phyloP scores from a whole-genome alignment of 1,140 invertebrate genomes.

The Camponotus pennsylvanicus region DNA sequence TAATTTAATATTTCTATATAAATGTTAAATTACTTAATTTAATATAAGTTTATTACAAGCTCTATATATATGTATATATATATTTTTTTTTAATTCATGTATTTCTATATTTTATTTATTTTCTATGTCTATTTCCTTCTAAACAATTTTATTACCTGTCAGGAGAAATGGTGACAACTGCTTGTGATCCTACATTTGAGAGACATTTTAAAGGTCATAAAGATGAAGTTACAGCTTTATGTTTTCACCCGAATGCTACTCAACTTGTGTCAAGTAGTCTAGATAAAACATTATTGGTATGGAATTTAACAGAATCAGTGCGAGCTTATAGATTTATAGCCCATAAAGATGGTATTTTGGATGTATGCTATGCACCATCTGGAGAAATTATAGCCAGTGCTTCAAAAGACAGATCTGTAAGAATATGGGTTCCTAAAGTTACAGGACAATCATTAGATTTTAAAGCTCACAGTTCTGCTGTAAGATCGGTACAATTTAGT shows the following conservation, averaged over 20 bases:
- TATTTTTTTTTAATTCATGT: neutral
- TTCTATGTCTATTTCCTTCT: neutral
- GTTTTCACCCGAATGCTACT: slow-evolving; percentile 91
- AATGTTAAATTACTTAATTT: too few species aligned
- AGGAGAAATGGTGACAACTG: slow-evolving; percentile 55
- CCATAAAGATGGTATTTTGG: slow-evolving; percentile 88
- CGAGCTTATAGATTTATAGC: slow-evolving; percentile 90
- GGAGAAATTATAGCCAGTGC: slow-evolving; percentile 93
- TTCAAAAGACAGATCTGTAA: slow-evolving; percentile 93
- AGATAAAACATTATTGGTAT: slow-evolving; percentile 93
- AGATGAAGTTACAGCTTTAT: slow-evolving; percentile 90
- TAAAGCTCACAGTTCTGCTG: slow-evolving; percentile 92
- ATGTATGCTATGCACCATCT: slow-evolving; percentile 92
- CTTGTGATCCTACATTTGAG: slow-evolving; percentile 90
- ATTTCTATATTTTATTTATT: slow-evolving; percentile 16
- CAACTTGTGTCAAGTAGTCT: slow-evolving; percentile 93
- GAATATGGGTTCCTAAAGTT: slow-evolving; percentile 94
- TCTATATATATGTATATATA: too few species aligned
- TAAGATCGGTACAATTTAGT: slow-evolving; percentile 93
- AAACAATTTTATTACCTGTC: neutral
- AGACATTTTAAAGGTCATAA: slow-evolving; percentile 94
- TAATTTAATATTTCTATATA: too few species aligned
- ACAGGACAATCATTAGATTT: slow-evolving; percentile 92
- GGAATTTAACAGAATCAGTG: slow-evolving; percentile 90
- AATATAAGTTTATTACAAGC: too few species aligned